Evolutionary conservation across 2,888 invertebrate species (phyloP).

Genomic region (Chesias legatella): DNA sequence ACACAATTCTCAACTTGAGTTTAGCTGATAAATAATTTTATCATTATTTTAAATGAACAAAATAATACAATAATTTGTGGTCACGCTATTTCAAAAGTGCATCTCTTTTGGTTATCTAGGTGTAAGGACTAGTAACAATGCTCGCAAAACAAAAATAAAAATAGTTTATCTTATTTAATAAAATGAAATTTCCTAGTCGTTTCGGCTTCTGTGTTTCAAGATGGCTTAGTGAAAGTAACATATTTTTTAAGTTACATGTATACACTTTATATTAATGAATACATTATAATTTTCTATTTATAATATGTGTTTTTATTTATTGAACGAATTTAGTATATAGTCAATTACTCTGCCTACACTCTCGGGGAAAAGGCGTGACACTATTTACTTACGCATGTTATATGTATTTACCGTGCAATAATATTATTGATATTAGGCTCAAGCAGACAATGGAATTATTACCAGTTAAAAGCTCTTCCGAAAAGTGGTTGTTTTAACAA

Average conservation of each 20-base stretch:
- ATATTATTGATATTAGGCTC: too few species aligned
- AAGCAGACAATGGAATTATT: too few species aligned
- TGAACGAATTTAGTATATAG: not conserved
- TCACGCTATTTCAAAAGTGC: conserved; percentile 49
- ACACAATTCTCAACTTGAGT: too few species aligned
- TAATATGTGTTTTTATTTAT: conserved; percentile 4
- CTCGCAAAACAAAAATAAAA: conserved; percentile 33
- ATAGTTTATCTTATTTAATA: conserved; percentile 23
- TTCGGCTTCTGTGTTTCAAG: conserved; percentile 52
- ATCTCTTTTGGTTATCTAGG: conserved; percentile 72
- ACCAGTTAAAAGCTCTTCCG: too few species aligned
- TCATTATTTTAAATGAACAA: not conserved
- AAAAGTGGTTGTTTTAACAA: too few species aligned
- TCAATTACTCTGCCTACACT: too few species aligned
- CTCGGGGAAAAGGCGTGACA: too few species aligned
- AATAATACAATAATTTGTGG: conserved; percentile 25
- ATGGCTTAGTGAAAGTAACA: conserved; percentile 54
- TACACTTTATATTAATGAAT: conserved; percentile 76
- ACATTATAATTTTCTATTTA: conserved; percentile 69
- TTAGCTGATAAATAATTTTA: too few species aligned
- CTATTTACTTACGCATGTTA: too few species aligned
- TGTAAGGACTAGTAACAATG: conserved; percentile 61
- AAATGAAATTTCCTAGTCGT: conserved; percentile 39
- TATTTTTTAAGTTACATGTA: conserved; percentile 67
- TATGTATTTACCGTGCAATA: too few species aligned